Percentiles rank a stretch among this genome's conserved stretches.
These are phyloP conservation scores for Crax fasciolata DNA, from an alignment of 2,797 vertebrate genomes.

Conservation along the genomic window DNA sequence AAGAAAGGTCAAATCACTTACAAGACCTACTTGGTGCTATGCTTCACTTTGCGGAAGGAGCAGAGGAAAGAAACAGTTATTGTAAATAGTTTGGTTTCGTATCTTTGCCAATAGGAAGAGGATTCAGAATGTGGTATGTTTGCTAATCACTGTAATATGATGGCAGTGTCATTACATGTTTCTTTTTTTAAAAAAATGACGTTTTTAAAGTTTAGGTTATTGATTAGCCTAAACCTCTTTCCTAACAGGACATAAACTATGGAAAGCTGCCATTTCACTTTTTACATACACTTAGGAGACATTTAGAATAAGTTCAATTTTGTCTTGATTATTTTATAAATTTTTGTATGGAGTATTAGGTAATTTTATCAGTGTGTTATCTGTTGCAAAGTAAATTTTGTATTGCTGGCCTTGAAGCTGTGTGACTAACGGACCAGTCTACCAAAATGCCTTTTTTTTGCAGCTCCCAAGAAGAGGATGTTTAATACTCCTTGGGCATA, in stretches of 20 bases:
- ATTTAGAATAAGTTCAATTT: not conserved
- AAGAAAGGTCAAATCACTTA: not conserved
- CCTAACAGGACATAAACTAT: not conserved
- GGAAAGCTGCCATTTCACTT: not conserved
- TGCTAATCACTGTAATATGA: not conserved
- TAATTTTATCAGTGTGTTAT: not conserved
- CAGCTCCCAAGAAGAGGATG: not conserved
- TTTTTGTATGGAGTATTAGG: not conserved
- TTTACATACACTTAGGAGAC: not conserved
- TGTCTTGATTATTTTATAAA: not conserved
- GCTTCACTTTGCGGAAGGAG: not conserved
- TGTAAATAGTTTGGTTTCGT: not conserved
- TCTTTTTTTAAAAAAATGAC: not conserved
- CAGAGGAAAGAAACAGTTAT: not conserved
- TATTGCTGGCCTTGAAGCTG: conserved; percentile 9
- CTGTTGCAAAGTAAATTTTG: not conserved
- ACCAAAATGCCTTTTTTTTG: not conserved
- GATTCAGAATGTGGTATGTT: not conserved
- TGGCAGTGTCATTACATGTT: not conserved
- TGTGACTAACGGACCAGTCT: not conserved
- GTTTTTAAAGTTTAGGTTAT: not conserved
- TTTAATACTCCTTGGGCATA: not conserved
- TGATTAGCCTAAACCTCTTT: not conserved
- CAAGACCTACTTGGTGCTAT: not conserved
- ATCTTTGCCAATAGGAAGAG: not conserved